phyloP scores from a whole-genome alignment of 2,888 invertebrate genomes.

The Coronaproctus castanopsis region DNA sequence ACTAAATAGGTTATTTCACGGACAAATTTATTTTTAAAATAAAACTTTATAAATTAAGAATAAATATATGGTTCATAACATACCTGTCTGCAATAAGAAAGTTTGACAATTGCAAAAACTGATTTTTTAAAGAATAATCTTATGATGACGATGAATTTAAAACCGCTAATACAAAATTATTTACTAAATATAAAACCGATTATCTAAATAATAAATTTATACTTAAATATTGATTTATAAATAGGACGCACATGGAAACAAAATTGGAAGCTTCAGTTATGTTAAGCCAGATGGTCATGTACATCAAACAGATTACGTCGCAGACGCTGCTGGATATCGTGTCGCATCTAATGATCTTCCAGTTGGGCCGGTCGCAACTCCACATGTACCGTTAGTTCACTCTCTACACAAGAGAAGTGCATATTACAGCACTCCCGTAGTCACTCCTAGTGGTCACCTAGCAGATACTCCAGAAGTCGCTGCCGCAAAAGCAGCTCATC shows the following conservation, averaged over 20 bases:
- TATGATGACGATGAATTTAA: not conserved
- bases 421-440: constrained; percentile 18
- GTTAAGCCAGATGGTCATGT: constrained; percentile 29
- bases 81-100: no score
- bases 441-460: constrained; percentile 15
- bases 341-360: constrained; percentile 29
- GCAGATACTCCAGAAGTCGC: constrained; percentile 28
- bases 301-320: constrained; percentile 28
- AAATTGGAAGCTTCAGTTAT: constrained; percentile 29
- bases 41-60: no score
- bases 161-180: no score
- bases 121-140: no score
- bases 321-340: constrained; percentile 28
- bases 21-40: no score
- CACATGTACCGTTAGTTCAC: constrained; percentile 3
- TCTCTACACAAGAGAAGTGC: constrained; percentile 5
- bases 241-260: constrained; percentile 27
- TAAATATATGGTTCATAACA: no score
- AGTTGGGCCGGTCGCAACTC: constrained; percentile 21
- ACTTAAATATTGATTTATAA: no score
- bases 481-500: constrained; percentile 27
- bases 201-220: no score
- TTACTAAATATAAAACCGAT: no score
- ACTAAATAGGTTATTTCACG: no score
- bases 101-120: no score